Evolutionary conservation across 1,140 invertebrate species (phyloP).

Genomic region (Meloidogyne exigua): DNA sequence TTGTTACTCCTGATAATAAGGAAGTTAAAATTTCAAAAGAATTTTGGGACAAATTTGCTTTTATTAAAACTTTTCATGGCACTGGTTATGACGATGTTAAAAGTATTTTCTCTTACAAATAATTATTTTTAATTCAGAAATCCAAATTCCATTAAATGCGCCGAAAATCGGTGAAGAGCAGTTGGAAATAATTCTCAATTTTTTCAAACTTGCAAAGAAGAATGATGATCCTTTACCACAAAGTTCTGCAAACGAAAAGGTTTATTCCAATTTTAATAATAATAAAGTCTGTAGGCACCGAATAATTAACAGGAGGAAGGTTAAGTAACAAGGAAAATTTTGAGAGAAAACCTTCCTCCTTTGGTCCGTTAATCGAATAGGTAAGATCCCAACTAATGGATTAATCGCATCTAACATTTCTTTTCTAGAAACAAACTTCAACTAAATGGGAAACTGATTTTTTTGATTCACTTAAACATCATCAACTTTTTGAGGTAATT

Average conservation of each 20-base stretch:
- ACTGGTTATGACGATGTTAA: not conserved
- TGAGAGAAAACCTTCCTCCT: too few relatives aligned
- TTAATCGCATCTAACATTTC: too few relatives aligned
- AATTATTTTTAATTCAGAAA: not conserved
- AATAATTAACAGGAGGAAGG: too few relatives aligned
- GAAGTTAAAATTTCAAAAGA: not conserved
- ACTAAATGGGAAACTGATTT: not conserved
- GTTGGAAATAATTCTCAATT: not conserved
- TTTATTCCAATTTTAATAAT: not conserved
- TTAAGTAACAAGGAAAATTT: too few relatives aligned
- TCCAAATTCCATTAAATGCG: not conserved
- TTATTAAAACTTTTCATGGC: not conserved
- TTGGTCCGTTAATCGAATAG: too few relatives aligned
- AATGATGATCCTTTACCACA: not conserved
- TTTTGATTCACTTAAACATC: not conserved
- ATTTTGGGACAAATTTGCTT: not conserved
- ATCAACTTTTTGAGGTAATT: constrained; percentile 2
- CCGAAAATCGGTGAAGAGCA: not conserved
- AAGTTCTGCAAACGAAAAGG: not conserved
- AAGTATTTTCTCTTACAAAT: not conserved
- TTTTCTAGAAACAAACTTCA: too few relatives aligned
- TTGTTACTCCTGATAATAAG: not conserved
- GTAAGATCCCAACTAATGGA: too few relatives aligned
- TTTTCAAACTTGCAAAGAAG: not conserved
- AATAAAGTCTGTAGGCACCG: too few relatives aligned